phyloP scores from a whole-genome alignment of 2,888 invertebrate genomes.

The Drosophila imparisetae region DNA sequence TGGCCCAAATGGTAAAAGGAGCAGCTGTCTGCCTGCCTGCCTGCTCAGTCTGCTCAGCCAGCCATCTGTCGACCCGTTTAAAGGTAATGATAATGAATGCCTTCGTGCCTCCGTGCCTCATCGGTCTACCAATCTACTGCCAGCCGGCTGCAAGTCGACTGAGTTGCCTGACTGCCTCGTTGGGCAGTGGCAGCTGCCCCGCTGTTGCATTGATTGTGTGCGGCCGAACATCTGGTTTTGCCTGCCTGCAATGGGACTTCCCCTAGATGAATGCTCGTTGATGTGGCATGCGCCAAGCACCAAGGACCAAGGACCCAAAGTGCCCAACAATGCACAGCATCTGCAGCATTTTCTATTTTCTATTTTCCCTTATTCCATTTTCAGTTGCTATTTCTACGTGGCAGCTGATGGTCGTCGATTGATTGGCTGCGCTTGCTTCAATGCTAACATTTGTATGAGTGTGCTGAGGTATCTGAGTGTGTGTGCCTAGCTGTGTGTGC shows the following conservation, averaged over 20 bases:
- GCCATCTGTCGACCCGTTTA: conserved; percentile 42
- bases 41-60: conserved; percentile 9
- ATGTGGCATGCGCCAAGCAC: conserved; percentile 57
- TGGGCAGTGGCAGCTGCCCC: conserved; percentile 38
- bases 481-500: neutral
- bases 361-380: conserved; percentile 25
- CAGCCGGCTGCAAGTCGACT: conserved; percentile 28
- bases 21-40: conserved; percentile 31
- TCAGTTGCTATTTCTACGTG: conserved; percentile 30
- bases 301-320: conserved; percentile 8
- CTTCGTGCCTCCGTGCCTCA: neutral
- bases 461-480: neutral
- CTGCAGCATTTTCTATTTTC: conserved; percentile 31
- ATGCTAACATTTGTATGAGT: neutral
- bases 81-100: conserved; percentile 52
- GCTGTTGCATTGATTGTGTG: conserved; percentile 57
- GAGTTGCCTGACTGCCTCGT: conserved; percentile 12
- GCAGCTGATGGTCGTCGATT: conserved; percentile 52
- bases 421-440: conserved; percentile 36
- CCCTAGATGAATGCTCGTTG: conserved; percentile 25
- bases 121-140: neutral
- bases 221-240: conserved; percentile 52
- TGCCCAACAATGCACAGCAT: conserved; percentile 35
- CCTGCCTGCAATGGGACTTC: conserved; percentile 34
- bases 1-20: conserved; percentile 14